Evolutionary conservation across 2,888 invertebrate genomes (phyloP), one percentile per base, ranked within the genome.

Genomic region (Chelonus formosanus): DNA sequence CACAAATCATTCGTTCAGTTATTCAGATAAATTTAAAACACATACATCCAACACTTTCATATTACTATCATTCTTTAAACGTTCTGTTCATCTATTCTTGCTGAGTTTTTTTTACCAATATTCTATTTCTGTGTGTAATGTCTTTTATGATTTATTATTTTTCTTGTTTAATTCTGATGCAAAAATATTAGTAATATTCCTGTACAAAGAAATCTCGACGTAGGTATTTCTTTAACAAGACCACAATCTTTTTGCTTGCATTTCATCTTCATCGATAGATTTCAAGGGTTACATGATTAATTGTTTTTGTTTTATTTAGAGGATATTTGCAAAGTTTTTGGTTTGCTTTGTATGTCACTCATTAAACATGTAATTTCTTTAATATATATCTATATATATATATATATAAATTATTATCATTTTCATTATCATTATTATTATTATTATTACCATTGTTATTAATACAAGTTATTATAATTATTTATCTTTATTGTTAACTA

Each of bases 151-250:
- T 20, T 20, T 20, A 20, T 20, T 20, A 20, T 20, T 20, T 63
- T 54, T 54, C 65, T 62, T 62, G 63, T 69, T 71, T 69, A 70
- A 73, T 75, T 68, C 70, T 78, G 80, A 80, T 82, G 82, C 79
- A 83, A 82, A 82, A 83, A 83, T 82, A 82, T 81, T 83, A 81
- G 77, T 79, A 80, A 76, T 80, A 80, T 83, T 78, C 80, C 80
- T 80, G 79, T 82, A 82, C 82, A 82, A 74, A 78, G 79, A 76
- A 79, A 79, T 76, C 76, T 76, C 73, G 73, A 75, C 75, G 73
- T 67, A 59, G 73, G 71, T 54, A 45, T 68, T 54, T 65, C 6
- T 53, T 62, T 31, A 53, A 55, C 67, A 20, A 20, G 20, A 20
- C 59, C 61, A 64, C 54, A 50, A 54, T 44, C 36, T 53, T 55